phyloP scores from a whole-genome alignment of 2,888 invertebrate genomes.

The Drosophila recens region DNA sequence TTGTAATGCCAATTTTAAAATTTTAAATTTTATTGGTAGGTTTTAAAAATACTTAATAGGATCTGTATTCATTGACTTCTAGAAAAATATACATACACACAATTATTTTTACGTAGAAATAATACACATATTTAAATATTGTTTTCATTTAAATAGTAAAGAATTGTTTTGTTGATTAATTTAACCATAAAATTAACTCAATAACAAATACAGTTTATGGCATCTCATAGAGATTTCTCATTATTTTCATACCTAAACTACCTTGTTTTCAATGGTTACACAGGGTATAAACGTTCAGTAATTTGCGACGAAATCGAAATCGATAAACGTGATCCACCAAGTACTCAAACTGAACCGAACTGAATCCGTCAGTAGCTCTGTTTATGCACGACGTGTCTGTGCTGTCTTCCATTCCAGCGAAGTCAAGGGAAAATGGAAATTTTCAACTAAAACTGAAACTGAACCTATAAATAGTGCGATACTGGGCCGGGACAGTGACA shows the following conservation, averaged over 20 bases:
- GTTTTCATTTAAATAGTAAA: too few species aligned
- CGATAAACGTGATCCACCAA: conserved; percentile 70
- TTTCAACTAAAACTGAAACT: conserved; percentile 32
- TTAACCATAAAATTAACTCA: too few species aligned
- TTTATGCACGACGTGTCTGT: conserved; percentile 13
- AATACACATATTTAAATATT: too few species aligned
- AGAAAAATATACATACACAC: too few species aligned
- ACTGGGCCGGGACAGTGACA: conserved; percentile 47
- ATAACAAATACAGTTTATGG: too few species aligned
- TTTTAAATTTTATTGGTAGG: too few species aligned
- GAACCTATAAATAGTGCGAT: conserved; percentile 52
- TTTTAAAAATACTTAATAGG: too few species aligned
- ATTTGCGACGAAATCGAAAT: conserved; percentile 56
- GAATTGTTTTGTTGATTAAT: too few species aligned
- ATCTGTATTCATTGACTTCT: too few species aligned
- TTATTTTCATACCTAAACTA: neutral
- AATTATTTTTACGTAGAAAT: too few species aligned
- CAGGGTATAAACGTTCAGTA: conserved; percentile 21
- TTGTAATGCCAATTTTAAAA: too few species aligned
- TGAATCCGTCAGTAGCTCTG: conserved; percentile 17
- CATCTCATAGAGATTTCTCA: neutral
- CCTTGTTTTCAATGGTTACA: neutral
- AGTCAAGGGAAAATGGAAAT: conserved; percentile 41
- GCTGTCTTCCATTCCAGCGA: conserved; percentile 32
- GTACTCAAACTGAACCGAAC: conserved; percentile 25